Base-by-base conservation (phyloP, 2,797 vertebrate genomes). In the Lophotriccus pileatus region DNA sequence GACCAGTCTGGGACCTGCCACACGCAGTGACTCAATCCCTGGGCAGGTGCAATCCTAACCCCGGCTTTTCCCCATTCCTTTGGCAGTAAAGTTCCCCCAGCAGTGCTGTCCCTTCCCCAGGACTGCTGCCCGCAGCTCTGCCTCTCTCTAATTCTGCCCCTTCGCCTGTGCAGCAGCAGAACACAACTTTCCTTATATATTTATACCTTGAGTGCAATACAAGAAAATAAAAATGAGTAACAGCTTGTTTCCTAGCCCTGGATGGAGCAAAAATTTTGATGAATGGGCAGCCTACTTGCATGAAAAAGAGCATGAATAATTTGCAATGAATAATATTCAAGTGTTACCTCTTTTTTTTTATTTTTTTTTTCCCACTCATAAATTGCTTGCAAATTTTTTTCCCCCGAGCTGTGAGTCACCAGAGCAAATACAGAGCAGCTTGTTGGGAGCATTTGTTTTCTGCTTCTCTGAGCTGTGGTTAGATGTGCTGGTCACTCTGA, bases 191-290 rank as follows among this genome's bases (percentile, higher is more conserved):
- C 68, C 49, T 86, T 93, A 88, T 91, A 89, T 82, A 91, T 96
- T 96, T 90, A 93, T 41, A 73, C 77, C 72, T 84, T 53, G 64
- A 94, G 87, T 82, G 94, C 85, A 87, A 84, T 82, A 80, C 74
- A 91, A 84, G 94, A 90, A 95, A 93, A 94, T 97, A 96, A 96
- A 97, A 96, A 96, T 96, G 96, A 97, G 52, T 94, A 96, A 96
- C 92, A 93, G 85, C 96, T 94, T 93, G 63, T 91, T 95, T 95
- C 69, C 83, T 68, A 91, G 91, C 60, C 60, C 56, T 91, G 87
- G 89, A 96, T 94, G 85, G 85, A 94, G 91, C 77, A 95, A 93
- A 96, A 97, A 96, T 91, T 63, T 97, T 96, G 93, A 95, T 96
- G 95, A 97, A 96, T 93, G 95, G 87, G 73, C 90, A 92, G 93